A percentile compares a stretch with the other conserved stretches of the same genome.
phyloP scores from a whole-genome alignment of 2,113 vertebrate species.

The Speoplatyrhinus poulsoni region DNA sequence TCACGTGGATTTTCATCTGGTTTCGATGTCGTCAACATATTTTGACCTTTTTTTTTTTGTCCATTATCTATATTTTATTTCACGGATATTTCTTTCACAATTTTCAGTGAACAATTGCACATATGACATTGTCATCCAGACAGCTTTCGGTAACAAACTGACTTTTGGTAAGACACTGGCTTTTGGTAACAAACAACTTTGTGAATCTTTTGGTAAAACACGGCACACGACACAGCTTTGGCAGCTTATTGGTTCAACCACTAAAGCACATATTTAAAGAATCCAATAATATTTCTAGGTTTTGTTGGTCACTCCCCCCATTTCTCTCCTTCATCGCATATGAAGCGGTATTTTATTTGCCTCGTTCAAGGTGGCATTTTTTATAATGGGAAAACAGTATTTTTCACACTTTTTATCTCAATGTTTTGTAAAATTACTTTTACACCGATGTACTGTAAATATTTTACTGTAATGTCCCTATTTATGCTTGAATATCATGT shows the following conservation, averaged over 20 bases:
- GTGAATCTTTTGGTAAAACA: no score
- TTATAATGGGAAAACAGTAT: constrained; percentile 72
- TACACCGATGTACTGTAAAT: constrained; percentile 66
- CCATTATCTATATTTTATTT: no score
- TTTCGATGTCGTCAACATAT: no score
- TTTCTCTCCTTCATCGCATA: constrained; percentile 55
- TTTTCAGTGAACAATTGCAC: no score
- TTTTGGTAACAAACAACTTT: constrained; percentile 10
- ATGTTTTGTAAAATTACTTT: constrained; percentile 84
- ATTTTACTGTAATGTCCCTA: constrained; percentile 36
- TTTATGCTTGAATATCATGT: constrained; percentile 37
- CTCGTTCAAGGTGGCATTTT: constrained; percentile 92
- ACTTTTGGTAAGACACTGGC: constrained; percentile 23
- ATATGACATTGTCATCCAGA: no score
- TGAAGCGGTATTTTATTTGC: constrained; percentile 86
- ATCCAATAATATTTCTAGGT: constrained; percentile 23
- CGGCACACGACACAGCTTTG: no score
- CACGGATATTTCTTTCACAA: no score
- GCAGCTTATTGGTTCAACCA: constrained; percentile 50
- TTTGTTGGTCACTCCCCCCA: constrained; percentile 23
- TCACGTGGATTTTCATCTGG: no score
- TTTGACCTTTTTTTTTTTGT: no score
- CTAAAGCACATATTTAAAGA: neutral
- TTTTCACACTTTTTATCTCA: constrained; percentile 88
- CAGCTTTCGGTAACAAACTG: neutral